Conservation (phyloP, 2,797 vertebrate genomes). For the Aplochiton taeniatus region DNA sequence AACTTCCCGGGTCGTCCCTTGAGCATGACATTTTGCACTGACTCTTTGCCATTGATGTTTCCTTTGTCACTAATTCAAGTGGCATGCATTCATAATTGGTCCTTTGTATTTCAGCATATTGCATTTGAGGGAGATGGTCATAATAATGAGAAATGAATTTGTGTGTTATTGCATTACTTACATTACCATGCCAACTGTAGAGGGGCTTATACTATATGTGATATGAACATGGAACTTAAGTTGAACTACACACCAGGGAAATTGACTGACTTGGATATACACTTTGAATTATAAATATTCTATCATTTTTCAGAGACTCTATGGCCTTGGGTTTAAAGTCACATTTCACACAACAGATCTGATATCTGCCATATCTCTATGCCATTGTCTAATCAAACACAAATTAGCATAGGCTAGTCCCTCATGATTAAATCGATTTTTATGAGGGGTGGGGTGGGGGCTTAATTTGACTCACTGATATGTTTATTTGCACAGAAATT, state of each 20-base stretch:
- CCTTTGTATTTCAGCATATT: too few relatives aligned
- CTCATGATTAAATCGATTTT: slow-evolving; percentile 1
- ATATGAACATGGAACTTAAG: background rate
- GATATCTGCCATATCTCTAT: background rate
- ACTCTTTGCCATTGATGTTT: background rate
- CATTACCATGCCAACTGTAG: background rate
- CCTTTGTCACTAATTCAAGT: too few relatives aligned
- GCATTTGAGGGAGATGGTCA: too few relatives aligned
- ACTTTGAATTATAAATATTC: background rate
- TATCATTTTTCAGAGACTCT: background rate
- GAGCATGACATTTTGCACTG: slow-evolving; percentile 29
- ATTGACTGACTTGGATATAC: background rate
- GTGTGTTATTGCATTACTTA: background rate
- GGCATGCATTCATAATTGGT: too few relatives aligned
- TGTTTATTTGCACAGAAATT: too few relatives aligned
- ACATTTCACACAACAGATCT: slow-evolving; percentile 6
- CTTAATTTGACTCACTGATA: too few relatives aligned
- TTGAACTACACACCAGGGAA: slow-evolving; percentile 1
- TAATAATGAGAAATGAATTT: background rate
- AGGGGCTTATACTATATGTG: background rate
- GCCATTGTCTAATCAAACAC: background rate
- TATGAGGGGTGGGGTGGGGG: too few relatives aligned
- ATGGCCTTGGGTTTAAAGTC: slow-evolving; percentile 1
- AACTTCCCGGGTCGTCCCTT: slow-evolving; percentile 2
- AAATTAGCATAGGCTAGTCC: background rate